Conservation (phyloP, 1,140 invertebrate species). For the Caenorhabditis brenneri region DNA sequence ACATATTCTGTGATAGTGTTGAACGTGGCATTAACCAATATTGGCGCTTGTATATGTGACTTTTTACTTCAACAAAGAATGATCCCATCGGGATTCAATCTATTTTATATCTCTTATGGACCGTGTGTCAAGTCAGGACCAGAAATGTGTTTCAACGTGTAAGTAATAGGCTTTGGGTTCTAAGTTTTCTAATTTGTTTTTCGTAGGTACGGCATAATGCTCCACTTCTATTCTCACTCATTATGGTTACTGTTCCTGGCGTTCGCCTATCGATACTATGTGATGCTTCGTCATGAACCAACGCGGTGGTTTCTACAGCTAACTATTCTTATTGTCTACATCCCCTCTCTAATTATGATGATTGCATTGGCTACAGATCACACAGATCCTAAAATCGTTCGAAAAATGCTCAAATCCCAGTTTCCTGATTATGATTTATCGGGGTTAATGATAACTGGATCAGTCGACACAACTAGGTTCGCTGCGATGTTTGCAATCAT, state of each 20-base stretch:
- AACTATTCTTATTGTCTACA: not conserved
- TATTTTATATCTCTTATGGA: slow-evolving; percentile 33
- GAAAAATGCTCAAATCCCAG: not conserved
- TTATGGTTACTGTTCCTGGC: not conserved
- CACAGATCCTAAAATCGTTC: not conserved
- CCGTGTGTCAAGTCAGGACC: not conserved
- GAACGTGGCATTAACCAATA: slow-evolving; percentile 18
- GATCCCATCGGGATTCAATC: not conserved
- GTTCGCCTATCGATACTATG: not conserved
- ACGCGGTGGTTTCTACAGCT: not conserved
- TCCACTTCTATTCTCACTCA: slow-evolving; percentile 8
- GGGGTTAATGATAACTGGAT: slow-evolving; percentile 15
- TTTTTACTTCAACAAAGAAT: slow-evolving; percentile 39
- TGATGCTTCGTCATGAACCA: not conserved
- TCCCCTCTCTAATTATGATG: not conserved
- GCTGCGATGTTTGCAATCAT: not conserved
- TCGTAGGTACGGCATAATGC: not conserved
- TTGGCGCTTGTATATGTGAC: not conserved
- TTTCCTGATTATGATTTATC: slow-evolving; percentile 35
- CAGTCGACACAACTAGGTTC: not conserved
- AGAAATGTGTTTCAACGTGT: slow-evolving; percentile 22
- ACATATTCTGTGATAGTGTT: slow-evolving; percentile 30
- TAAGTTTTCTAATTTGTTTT: not conserved
- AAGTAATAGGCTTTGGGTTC: not conserved
- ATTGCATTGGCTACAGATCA: not conserved